phyloP scores from a whole-genome alignment of 2,797 vertebrate species.

The Garrulus glandarius region DNA sequence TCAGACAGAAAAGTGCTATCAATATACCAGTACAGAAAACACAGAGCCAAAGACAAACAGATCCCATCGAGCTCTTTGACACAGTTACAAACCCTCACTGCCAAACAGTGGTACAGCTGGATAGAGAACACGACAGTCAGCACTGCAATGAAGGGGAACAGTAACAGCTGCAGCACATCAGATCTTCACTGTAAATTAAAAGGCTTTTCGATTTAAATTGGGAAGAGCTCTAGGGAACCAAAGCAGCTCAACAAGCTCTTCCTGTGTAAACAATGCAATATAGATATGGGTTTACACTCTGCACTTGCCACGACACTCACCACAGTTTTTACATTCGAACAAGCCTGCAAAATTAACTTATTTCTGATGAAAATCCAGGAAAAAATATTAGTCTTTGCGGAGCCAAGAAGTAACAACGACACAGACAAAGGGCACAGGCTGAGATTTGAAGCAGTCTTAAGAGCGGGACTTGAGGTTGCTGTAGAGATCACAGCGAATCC shows the following conservation, averaged over 20 bases:
- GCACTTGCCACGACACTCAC: background rate
- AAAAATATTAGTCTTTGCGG: background rate
- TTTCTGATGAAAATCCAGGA: background rate
- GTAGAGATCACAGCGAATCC: rapidly evolving
- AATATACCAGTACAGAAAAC: too few relatives aligned
- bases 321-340: background rate
- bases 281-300: rapidly evolving
- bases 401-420: background rate
- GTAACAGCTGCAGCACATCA: background rate
- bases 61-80: background rate
- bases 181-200: background rate
- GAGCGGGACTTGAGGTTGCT: rapidly evolving
- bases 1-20: background rate
- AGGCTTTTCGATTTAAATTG: background rate
- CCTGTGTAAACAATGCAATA: background rate
- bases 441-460: background rate
- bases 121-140: background rate
- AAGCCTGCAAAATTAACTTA: background rate
- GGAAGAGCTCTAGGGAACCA: background rate
- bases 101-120: rapidly evolving
- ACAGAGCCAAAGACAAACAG: rapidly evolving
- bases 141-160: background rate
- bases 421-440: rapidly evolving
- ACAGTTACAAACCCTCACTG: background rate
- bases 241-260: background rate